These are phyloP conservation scores for Telmatochromis bifrenatus DNA, from an alignment of 2,113 vertebrate species.

Conservation along the genomic window DNA sequence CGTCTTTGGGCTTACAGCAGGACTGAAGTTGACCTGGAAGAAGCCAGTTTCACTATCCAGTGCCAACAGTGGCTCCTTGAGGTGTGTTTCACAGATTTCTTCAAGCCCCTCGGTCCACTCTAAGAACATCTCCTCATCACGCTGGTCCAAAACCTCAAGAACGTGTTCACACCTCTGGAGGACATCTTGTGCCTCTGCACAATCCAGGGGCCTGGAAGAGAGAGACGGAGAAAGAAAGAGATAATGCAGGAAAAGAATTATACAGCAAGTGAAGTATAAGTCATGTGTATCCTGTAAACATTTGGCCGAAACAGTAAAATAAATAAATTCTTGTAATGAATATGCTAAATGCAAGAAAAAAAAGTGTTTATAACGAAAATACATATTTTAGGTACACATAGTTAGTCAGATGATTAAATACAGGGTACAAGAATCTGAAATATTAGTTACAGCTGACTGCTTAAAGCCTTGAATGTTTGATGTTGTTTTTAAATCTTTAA, in stretches of 20 bases:
- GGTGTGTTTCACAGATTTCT: conserved; percentile 59
- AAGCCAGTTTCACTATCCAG: conserved; percentile 44
- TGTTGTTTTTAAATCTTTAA: not conserved
- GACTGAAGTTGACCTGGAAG: conserved; percentile 69
- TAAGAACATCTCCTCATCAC: conserved; percentile 53
- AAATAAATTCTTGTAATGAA: not conserved
- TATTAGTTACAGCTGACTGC: not conserved
- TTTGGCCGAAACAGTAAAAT: not conserved
- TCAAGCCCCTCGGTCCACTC: conserved; percentile 63
- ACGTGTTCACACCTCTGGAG: conserved; percentile 69
- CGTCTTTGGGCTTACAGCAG: conserved; percentile 56
- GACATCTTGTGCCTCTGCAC: conserved; percentile 59
- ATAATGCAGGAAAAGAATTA: not conserved
- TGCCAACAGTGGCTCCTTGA: conserved; percentile 58
- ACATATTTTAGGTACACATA: not conserved
- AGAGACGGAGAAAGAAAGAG: not conserved
- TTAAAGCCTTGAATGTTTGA: not conserved
- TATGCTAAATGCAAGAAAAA: not conserved
- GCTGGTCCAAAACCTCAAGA: conserved; percentile 63
- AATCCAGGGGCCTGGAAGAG: conserved; percentile 51
- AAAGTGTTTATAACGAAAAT: not conserved
- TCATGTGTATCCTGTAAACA: not conserved
- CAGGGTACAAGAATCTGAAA: not conserved
- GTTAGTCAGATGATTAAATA: not conserved
- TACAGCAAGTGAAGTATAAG: not conserved